These are phyloP conservation scores for Conus canariensis DNA, from an alignment of 2,888 invertebrate species.

Conservation along the genomic window DNA sequence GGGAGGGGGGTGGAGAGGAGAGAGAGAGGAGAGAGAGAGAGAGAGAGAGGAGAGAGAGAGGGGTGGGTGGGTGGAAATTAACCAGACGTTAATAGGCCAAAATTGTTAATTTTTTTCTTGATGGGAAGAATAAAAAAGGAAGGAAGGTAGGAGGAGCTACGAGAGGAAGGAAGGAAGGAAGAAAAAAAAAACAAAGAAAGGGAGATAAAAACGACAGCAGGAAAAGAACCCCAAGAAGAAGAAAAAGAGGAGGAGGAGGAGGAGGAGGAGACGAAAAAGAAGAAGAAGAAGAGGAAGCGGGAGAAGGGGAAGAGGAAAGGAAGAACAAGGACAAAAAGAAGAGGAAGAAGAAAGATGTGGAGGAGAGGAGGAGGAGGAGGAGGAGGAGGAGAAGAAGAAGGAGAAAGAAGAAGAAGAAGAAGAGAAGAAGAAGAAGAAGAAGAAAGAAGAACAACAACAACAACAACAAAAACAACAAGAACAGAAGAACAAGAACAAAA, in stretches of 20 bases:
- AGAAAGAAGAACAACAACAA: not conserved
- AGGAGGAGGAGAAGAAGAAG: not conserved
- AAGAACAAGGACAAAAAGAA: not conserved
- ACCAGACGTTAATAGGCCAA: too few relatives aligned
- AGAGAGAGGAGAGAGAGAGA: not conserved
- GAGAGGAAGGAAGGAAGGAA: not conserved
- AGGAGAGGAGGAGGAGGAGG: not conserved
- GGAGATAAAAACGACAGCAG: not conserved
- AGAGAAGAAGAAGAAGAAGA: not conserved
- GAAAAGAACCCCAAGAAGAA: not conserved
- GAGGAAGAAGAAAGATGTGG: not conserved
- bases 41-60: constrained; percentile 12
- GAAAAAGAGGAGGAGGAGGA: not conserved
- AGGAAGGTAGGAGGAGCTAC: not conserved
- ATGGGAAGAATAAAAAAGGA: not conserved
- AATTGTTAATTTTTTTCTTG: too few relatives aligned
- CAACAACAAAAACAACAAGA: not conserved
- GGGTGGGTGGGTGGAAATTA: not conserved
- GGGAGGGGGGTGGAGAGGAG: too few relatives aligned
- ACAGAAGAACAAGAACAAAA: not conserved
- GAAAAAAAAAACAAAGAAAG: not conserved
- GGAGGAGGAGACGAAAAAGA: not conserved
- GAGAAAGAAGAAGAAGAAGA: not conserved
- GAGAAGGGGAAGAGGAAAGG: not conserved
- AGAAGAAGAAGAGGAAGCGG: not conserved